A percentile compares a stretch with the other conserved stretches of the same genome.
These are phyloP conservation scores for Pseudoatta argentina DNA, from an alignment of 1,140 invertebrate species.

Conservation along the genomic window DNA sequence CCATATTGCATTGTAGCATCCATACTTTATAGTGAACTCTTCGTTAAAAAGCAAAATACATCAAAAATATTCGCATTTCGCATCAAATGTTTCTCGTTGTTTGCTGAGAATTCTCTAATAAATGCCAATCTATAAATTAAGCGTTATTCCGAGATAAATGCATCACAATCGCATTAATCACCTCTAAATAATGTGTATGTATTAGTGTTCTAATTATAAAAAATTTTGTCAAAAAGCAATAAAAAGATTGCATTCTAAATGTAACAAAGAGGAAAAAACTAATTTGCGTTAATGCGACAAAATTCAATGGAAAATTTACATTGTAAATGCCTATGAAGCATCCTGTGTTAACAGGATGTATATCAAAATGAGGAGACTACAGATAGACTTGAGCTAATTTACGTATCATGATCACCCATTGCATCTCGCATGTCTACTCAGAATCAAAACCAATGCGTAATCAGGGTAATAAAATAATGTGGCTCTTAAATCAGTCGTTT, in stretches of 20 bases:
- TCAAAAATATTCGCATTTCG: neutral
- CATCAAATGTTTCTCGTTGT: constrained; percentile 37
- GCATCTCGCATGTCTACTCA: constrained; percentile 1
- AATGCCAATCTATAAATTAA: constrained; percentile 17
- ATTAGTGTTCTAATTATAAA: neutral
- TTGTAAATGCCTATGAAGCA: neutral
- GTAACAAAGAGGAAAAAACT: neutral
- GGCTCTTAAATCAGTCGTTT: neutral
- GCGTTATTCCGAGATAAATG: constrained; percentile 12
- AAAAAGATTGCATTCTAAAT: neutral
- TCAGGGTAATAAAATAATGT: constrained; percentile 23
- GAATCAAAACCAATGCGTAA: constrained; percentile 13
- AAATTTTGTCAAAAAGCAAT: neutral
- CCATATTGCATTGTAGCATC: neutral
- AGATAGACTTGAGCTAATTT: neutral
- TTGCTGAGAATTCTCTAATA: neutral
- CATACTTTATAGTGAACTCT: neutral
- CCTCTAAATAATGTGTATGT: neutral
- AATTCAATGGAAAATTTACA: constrained; percentile 9
- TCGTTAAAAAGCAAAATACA: neutral
- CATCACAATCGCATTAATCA: constrained; percentile 13
- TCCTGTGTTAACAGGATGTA: neutral
- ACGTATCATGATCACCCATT: neutral
- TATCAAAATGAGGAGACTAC: neutral
- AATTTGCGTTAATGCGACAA: neutral